phyloP scores from a whole-genome alignment of 2,113 vertebrate species.

The Clarias magur region DNA sequence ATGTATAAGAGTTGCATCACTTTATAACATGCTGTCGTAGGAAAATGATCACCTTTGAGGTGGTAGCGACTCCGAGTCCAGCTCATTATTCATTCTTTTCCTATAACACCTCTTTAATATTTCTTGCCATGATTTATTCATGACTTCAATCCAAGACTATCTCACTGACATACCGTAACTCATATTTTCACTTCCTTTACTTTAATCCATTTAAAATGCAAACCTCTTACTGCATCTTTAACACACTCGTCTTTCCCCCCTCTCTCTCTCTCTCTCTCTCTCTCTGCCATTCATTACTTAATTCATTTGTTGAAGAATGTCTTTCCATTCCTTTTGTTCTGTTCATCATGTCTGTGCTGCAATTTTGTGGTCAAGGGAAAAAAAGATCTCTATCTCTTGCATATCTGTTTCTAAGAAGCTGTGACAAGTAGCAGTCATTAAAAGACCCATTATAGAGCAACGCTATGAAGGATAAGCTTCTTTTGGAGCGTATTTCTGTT shows the following conservation, averaged over 20 bases:
- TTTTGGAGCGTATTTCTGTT: constrained; percentile 35
- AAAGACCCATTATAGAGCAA: constrained; percentile 36
- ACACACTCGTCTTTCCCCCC: neutral
- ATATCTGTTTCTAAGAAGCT: constrained; percentile 37
- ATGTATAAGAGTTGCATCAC: neutral
- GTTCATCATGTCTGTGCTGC: constrained; percentile 30
- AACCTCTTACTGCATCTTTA: neutral
- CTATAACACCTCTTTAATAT: neutral
- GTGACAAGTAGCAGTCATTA: constrained; percentile 37
- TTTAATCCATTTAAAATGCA: neutral
- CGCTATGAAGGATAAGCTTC: constrained; percentile 25
- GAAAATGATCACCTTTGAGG: neutral
- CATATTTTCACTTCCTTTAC: neutral
- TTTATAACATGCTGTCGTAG: neutral
- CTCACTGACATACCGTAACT: neutral
- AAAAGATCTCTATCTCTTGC: neutral
- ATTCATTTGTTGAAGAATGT: neutral
- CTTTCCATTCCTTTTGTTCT: neutral
- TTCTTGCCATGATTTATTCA: neutral
- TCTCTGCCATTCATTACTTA: neutral
- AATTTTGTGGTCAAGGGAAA: neutral
- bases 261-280: neutral
- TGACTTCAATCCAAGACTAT: neutral
- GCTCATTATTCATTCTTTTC: neutral
- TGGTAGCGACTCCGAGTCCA: neutral